Base-by-base conservation (phyloP, 2,797 vertebrate species). In the Megalops cyprinoides region DNA sequence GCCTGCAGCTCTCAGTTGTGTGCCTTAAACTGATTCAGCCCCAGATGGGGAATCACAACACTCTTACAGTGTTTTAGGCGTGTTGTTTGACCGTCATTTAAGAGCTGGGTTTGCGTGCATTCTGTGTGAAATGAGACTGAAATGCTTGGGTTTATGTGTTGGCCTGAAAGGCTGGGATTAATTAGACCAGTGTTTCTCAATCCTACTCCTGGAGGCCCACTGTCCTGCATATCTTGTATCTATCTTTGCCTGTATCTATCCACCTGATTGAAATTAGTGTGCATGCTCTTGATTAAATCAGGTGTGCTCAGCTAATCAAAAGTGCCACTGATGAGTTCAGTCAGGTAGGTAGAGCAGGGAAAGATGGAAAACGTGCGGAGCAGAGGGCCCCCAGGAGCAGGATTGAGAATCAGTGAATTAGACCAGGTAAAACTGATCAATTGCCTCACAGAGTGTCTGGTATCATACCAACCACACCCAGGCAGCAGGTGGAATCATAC, bases 1-100 rank as follows among this genome's bases (percentile, higher is more conserved):
- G 87, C 37, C 88, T 85, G 76, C 31, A 34, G 69, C 23, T 48
- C 44, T 46, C 20, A 9, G 39, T 37, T 74, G 71, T 46, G n/a
- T 42, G 10, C 48, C n/a, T 48, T 28, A 23, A 74, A 42, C 20
- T 74, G 42, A 28, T 28, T 25, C 25, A 25, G 39, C n/a, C 44
- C 42, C 20, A 74, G 23, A 48, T 28, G 44, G 46, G 23, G 25
- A 74, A 74, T 28, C 20, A 9, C 25, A 23, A 74, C 25, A 44
- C 23, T 42, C 37, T 48, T 74, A 12, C 44, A 46, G 39, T 18
- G 69, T 69, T 39, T 69, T 8, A 42, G 7, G 65, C 65, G 8
- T 69, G 20, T 69, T 20, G 7, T 18, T 39, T 15, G 37, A 31
- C 65, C 65, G 42, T 69, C 65, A 39, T 69, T 69, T 39, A 20